A percentile compares a stretch with the other conserved stretches of the same genome.
Evolutionary conservation across 2,888 invertebrate genomes (phyloP).

Genomic region (Trachelus troglodyta): DNA sequence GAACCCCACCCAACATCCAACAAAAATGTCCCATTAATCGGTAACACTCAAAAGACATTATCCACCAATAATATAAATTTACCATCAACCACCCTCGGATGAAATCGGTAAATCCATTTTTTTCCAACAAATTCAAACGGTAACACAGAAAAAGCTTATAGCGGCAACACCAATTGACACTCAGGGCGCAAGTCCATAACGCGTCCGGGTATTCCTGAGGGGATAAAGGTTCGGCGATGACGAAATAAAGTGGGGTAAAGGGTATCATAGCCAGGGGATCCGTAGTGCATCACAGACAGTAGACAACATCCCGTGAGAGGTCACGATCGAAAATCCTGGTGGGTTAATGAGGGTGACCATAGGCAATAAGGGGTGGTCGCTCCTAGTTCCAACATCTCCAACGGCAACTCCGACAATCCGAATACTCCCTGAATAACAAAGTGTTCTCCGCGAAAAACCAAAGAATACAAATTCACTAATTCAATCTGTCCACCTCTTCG

Average conservation of each 20-base stretch:
- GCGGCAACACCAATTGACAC: not conserved
- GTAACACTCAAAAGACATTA: not conserved
- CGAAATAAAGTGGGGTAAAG: not conserved
- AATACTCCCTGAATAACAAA: not conserved
- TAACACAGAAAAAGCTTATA: not conserved
- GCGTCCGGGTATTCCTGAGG: not conserved
- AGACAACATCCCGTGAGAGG: slow-evolving; percentile 49
- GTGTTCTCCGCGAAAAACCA: not conserved
- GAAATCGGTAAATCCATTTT: not conserved
- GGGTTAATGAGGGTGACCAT: not conserved
- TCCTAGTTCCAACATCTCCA: not conserved
- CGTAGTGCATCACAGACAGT: slow-evolving; percentile 29
- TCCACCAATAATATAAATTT: not conserved
- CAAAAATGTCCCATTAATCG: not conserved
- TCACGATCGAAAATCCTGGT: slow-evolving; percentile 44
- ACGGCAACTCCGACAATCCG: not conserved
- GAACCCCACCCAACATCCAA: not conserved
- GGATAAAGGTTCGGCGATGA: not conserved
- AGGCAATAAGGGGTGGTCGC: not conserved
- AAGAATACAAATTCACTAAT: not conserved
- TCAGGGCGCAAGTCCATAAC: not conserved
- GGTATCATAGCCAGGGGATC: not conserved
- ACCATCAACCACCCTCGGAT: not conserved
- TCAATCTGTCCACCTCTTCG: not conserved
- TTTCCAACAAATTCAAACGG: not conserved